A percentile compares a stretch with the other conserved stretches of the same genome.
Evolutionary conservation across 2,113 vertebrate genomes (phyloP).

Genomic region (Prionailurus bengalensis): DNA sequence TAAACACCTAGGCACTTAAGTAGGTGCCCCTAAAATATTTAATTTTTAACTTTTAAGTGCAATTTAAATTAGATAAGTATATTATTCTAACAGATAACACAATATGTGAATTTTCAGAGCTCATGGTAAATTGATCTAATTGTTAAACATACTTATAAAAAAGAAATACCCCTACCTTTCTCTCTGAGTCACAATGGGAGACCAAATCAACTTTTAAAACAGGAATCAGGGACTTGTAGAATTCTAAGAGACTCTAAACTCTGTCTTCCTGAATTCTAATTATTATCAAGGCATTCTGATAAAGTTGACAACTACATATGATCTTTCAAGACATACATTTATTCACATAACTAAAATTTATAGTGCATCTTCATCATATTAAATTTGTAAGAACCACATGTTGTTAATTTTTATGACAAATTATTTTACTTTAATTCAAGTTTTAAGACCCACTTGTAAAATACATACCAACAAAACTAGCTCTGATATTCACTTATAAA

Average conservation of each 20-base stretch:
- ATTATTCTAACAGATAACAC: neutral
- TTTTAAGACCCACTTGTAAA: constrained; percentile 23
- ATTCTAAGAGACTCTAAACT: constrained; percentile 43
- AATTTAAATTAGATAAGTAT: neutral
- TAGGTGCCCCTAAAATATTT: neutral
- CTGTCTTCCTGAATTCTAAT: constrained; percentile 53
- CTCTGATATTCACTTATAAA: neutral
- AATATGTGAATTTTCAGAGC: neutral
- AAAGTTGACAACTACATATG: constrained; percentile 16
- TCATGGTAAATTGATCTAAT: neutral
- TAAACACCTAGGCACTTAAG: too few species aligned
- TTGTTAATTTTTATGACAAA: constrained; percentile 38
- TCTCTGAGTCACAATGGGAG: neutral
- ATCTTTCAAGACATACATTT: constrained; percentile 47
- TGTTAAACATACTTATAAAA: neutral
- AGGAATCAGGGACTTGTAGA: neutral
- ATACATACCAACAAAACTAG: constrained; percentile 35
- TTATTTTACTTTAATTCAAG: constrained; percentile 22
- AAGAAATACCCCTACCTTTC: neutral
- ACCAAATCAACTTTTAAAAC: constrained; percentile 44
- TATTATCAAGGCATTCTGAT: constrained; percentile 43
- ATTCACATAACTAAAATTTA: constrained; percentile 49
- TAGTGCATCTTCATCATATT: neutral
- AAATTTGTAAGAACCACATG: constrained; percentile 39
- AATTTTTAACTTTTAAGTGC: neutral